Base-by-base conservation (phyloP, 2,113 vertebrate genomes). In the Syngnathus scovelli region DNA sequence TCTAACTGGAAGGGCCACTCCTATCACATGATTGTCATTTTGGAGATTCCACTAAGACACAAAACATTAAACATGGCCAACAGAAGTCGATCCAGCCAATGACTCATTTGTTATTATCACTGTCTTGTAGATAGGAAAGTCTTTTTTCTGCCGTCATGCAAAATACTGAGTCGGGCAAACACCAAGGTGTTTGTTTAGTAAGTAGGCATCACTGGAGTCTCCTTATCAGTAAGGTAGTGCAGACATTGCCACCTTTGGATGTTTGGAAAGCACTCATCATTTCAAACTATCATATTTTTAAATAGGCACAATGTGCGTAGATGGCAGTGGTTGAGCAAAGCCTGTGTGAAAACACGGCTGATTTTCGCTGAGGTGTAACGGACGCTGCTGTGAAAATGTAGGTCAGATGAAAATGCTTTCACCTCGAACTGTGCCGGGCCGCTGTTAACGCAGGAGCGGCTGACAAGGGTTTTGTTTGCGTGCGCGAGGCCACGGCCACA, bases 351-450 rank as follows among this genome's bases (percentile, higher is more conserved):
- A 68, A 38, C n/a, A 1, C 8, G 11, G 49, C 39, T 70, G 62
- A 46, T 70, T 73, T 49, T 68, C 7, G 13, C 48, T 61, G 37
- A 68, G 49, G 67, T 21, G 39, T 19, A 59, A 56, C 60, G 61
- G 39, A 43, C 19, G 67, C 37, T 4, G 67, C 37, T 2, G 13
- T 44, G 63, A 72, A 60, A 80, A 86, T 77, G 67, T 86, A 72
- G 78, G 75, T 82, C 78, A 78, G 68, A 54, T 41, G 73, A 37
- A 79, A 72, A 77, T 56, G 46, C 18, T 37, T 48, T 23, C 21
- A 61, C 33, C 69, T 36, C 37, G 48, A 69, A 64, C 70, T 59
- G 33, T n/a, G 10, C 37, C 1, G 6, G 49, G 62, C 61, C 43
- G 55, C 75, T 67, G 63, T 59, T 39, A 43, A 61, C 6, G 59